Conservation (phyloP, 2,113 vertebrate species). For the Penelope pileata region DNA sequence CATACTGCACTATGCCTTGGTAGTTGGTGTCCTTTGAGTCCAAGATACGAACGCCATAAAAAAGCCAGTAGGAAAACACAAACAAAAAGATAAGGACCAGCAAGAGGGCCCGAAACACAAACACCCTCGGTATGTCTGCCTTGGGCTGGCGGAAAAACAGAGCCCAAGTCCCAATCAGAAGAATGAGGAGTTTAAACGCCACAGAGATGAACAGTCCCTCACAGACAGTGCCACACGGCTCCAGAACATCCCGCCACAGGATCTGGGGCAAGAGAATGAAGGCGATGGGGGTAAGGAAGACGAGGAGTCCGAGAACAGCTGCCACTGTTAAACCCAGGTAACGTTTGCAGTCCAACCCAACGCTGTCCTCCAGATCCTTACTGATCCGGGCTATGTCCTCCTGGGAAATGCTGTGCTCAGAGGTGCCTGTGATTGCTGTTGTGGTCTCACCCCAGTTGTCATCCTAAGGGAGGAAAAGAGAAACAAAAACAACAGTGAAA, state of each 20-base stretch:
- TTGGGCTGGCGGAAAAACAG: conserved; percentile 87
- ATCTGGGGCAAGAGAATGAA: conserved; percentile 91
- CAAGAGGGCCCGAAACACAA: conserved; percentile 90
- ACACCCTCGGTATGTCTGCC: conserved; percentile 86
- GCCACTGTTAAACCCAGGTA: conserved; percentile 86
- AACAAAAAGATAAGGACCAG: conserved; percentile 91
- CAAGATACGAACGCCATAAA: conserved; percentile 93
- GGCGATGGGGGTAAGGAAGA: conserved; percentile 89
- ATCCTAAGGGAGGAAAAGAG: conserved; percentile 79
- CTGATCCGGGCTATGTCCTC: conserved; percentile 95
- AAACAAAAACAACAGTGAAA: background rate
- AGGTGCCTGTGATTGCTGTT: conserved; percentile 94
- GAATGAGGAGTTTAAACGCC: conserved; percentile 94
- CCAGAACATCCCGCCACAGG: conserved; percentile 89
- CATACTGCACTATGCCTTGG: conserved; percentile 93
- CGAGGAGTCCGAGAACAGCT: conserved; percentile 83
- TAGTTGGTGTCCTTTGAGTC: conserved; percentile 91
- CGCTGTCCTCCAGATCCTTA: conserved; percentile 90
- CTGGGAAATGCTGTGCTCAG: conserved; percentile 95
- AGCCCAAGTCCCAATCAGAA: conserved; percentile 92
- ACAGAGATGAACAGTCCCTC: conserved; percentile 96
- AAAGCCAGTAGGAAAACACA: conserved; percentile 96
- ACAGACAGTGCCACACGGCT: conserved; percentile 90
- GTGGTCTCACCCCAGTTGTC: conserved; percentile 99
- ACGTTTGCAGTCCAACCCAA: conserved; percentile 83